Evolutionary conservation across 2,113 vertebrate genomes (phyloP).

Genomic region (Paracanthobrama guichenoti): DNA sequence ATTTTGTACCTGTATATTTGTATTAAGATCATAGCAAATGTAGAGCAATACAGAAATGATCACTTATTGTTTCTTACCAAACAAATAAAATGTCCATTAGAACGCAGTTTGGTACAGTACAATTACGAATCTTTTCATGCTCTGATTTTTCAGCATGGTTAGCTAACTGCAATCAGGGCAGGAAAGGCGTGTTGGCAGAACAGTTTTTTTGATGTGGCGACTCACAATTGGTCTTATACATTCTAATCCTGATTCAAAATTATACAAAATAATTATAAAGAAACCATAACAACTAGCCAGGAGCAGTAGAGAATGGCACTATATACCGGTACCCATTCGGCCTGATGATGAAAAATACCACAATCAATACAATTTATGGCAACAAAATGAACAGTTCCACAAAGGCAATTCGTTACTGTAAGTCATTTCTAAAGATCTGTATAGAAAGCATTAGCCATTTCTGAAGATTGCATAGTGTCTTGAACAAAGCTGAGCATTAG

Average conservation of each 20-base stretch:
- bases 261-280: neutral
- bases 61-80: neutral
- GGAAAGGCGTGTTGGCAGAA: neutral
- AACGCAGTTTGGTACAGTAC: neutral
- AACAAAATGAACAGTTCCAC: neutral
- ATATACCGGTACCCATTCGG: neutral
- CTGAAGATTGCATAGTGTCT: neutral
- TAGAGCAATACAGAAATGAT: neutral
- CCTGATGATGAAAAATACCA: neutral
- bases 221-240: neutral
- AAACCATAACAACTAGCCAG: neutral
- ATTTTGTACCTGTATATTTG: neutral
- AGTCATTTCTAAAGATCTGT: neutral
- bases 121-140: neutral
- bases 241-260: neutral
- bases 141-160: neutral
- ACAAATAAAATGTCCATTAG: neutral
- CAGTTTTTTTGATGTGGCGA: neutral
- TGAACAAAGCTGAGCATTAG: neutral
- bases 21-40: neutral
- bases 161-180: neutral
- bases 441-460: neutral
- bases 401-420: neutral
- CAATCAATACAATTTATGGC: neutral
- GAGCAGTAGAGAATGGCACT: neutral